These are phyloP conservation scores for Pollachius pollachius DNA, from an alignment of 2,113 vertebrate genomes.

Conservation along the genomic window DNA sequence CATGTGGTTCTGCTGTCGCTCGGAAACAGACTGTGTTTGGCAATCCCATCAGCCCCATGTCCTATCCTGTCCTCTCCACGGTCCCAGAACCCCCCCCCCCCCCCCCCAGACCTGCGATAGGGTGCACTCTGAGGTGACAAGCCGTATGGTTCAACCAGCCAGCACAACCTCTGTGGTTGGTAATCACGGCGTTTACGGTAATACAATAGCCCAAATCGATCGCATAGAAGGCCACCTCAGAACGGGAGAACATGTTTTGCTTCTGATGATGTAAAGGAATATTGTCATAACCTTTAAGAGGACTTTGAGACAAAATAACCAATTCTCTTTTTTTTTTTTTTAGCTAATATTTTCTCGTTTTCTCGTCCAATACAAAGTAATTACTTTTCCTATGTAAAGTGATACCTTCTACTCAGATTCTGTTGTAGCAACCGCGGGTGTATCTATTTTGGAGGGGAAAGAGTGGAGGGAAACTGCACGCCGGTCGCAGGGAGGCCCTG, in stretches of 20 bases:
- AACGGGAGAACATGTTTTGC: neutral
- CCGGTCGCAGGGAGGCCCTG: no score
- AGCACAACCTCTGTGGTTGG: no score
- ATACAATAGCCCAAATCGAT: no score
- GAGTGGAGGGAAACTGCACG: constrained; percentile 43
- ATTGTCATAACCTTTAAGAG: constrained; percentile 26
- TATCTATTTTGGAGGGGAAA: constrained; percentile 60
- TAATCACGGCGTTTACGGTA: no score
- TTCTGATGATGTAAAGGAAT: constrained; percentile 11
- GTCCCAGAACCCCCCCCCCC: no score
- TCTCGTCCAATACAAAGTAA: constrained; percentile 49
- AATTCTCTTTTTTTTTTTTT: no score
- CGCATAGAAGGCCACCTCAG: no score
- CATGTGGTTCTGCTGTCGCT: neutral
- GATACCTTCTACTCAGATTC: constrained; percentile 60
- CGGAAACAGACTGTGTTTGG: constrained; percentile 57
- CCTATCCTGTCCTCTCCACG: constrained; percentile 46
- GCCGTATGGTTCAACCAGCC: no score
- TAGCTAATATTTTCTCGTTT: constrained; percentile 62
- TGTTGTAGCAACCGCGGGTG: constrained; percentile 73
- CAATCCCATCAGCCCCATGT: constrained; percentile 65
- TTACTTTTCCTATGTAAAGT: constrained; percentile 47
- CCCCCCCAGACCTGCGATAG: neutral
- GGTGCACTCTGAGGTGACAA: no score
- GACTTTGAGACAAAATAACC: constrained; percentile 26